Percentiles rank a stretch among this genome's conserved stretches.
Evolutionary conservation across 2,888 invertebrate species (phyloP).

Genomic region (Stenolophus ochropezus): DNA sequence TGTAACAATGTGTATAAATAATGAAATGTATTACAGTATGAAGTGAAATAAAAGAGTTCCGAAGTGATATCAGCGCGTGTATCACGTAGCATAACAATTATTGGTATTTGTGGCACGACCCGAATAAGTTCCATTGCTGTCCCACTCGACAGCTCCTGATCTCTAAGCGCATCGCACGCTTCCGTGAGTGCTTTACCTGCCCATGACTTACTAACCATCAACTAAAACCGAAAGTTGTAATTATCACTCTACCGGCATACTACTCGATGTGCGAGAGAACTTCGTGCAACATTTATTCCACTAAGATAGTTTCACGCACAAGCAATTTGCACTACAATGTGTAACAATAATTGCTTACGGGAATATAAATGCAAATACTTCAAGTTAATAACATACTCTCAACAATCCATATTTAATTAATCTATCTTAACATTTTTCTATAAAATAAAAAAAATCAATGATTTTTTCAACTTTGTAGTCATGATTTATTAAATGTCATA

Average conservation of each 20-base stretch:
- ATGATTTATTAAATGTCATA: no score
- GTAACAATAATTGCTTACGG: no score
- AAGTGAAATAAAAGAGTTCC: not conserved
- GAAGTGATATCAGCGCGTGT: not conserved
- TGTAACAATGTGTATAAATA: not conserved
- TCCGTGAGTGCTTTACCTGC: not conserved
- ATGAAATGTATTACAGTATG: not conserved
- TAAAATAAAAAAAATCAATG: no score
- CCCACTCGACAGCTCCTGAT: not conserved
- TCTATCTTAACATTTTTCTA: no score
- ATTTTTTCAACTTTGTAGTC: no score
- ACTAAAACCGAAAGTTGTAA: not conserved
- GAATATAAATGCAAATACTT: no score
- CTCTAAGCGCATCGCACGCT: not conserved
- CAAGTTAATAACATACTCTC: no score
- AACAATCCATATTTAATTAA: no score
- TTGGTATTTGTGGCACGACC: constrained; percentile 51
- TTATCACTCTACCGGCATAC: not conserved
- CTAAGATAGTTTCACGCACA: no score
- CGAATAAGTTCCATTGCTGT: not conserved
- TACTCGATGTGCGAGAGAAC: no score
- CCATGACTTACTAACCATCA: not conserved
- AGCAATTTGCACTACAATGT: no score
- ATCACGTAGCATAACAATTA: constrained; percentile 27
- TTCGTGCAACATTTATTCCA: no score